phyloP scores from a whole-genome alignment of 2,797 vertebrate species.

The Coracias cyanogaster region DNA sequence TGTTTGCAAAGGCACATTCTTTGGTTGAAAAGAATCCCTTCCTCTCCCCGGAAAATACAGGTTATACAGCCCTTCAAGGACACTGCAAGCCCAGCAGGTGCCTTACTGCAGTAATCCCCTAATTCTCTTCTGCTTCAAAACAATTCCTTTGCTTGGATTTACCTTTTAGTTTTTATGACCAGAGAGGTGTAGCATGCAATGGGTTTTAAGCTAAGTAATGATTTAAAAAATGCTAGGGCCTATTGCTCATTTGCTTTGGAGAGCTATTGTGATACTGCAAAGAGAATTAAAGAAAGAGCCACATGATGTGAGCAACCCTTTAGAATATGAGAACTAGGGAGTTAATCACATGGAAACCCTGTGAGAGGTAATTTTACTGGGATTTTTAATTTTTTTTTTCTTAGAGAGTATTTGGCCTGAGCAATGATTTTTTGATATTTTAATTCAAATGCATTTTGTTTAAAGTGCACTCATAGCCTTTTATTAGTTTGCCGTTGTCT shows the following conservation, averaged over 20 bases:
- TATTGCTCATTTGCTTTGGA: background rate
- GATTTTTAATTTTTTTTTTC: background rate
- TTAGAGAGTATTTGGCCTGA: background rate
- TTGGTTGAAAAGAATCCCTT: background rate
- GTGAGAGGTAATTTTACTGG: background rate
- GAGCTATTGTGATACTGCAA: background rate
- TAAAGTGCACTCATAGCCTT: background rate
- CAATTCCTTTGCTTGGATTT: constrained; percentile 32
- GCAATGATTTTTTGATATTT: background rate
- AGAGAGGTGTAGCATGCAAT: background rate
- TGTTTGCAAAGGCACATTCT: background rate
- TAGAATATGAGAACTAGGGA: background rate
- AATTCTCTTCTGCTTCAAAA: constrained; percentile 14
- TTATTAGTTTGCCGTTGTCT: background rate
- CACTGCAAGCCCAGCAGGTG: background rate
- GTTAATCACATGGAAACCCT: background rate
- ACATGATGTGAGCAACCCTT: background rate
- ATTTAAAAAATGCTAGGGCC: background rate
- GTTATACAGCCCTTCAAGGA: background rate
- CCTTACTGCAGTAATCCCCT: background rate
- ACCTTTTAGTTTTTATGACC: background rate
- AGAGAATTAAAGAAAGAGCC: background rate
- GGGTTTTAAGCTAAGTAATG: background rate
- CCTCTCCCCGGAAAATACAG: background rate
- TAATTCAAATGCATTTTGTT: background rate